These are phyloP conservation scores for Sarcophaga caerulescens DNA, from an alignment of 2,888 invertebrate species.

Conservation along the genomic window DNA sequence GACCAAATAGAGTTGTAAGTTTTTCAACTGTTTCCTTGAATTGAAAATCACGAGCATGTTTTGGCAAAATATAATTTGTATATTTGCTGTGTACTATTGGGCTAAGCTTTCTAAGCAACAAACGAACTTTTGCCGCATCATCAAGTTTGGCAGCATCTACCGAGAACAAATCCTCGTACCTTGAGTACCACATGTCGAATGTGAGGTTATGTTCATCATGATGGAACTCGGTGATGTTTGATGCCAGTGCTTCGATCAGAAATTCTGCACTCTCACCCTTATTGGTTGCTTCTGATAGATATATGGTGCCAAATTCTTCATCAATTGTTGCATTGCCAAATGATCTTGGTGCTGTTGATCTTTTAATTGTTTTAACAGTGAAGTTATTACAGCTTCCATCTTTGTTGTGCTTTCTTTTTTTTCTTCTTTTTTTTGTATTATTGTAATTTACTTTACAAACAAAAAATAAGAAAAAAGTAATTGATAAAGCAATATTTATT, in stretches of 20 bases:
- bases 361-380: too few relatives aligned
- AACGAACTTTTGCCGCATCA: conserved; percentile 62
- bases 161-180: conserved; percentile 62
- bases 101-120: conserved; percentile 63
- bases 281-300: background rate
- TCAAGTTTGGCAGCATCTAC: conserved; percentile 59
- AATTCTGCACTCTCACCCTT: conserved; percentile 27
- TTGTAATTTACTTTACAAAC: too few relatives aligned
- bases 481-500: too few relatives aligned
- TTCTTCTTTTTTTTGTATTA: too few relatives aligned
- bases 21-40: conserved; percentile 56
- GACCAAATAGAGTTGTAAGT: conserved; percentile 60
- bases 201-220: conserved; percentile 43
- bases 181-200: conserved; percentile 41
- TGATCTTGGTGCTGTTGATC: conserved; percentile 23
- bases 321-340: conserved; percentile 38
- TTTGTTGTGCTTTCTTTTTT: too few relatives aligned
- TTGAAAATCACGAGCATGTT: conserved; percentile 45
- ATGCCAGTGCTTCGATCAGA: conserved; percentile 55
- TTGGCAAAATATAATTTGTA: conserved; percentile 65
- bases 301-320: background rate
- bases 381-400: too few relatives aligned
- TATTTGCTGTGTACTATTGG: conserved; percentile 58
- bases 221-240: conserved; percentile 56
- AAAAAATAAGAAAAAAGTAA: too few relatives aligned